phyloP scores from a whole-genome alignment of 1,140 invertebrate species.

The Rhynchophorus ferrugineus region DNA sequence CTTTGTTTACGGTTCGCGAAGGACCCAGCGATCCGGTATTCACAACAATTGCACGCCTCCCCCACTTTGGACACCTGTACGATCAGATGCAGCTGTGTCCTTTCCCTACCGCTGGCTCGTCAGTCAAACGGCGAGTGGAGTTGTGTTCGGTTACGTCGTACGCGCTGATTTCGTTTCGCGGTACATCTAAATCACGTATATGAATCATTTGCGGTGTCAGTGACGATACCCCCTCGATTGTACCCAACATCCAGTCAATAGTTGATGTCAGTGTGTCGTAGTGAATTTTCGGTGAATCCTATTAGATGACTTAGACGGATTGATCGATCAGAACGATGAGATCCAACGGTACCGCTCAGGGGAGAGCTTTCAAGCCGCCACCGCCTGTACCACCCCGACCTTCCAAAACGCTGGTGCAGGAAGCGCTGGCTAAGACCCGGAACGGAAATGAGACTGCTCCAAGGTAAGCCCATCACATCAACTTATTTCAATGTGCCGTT shows the following conservation, averaged over 20 bases:
- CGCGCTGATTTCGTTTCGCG: not conserved
- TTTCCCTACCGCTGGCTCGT: not conserved
- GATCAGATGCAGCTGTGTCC: not conserved
- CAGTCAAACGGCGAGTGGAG: too few relatives aligned
- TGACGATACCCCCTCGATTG: too few relatives aligned
- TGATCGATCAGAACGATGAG: too few relatives aligned
- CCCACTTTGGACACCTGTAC: not conserved
- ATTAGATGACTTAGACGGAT: too few relatives aligned
- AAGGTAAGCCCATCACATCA: conserved; percentile 35
- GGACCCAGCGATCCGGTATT: not conserved
- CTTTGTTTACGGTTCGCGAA: not conserved
- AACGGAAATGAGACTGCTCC: conserved; percentile 36
- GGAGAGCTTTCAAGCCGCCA: conserved; percentile 43
- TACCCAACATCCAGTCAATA: too few relatives aligned
- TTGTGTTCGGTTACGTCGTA: too few relatives aligned
- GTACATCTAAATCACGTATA: too few relatives aligned
- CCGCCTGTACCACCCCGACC: conserved; percentile 67
- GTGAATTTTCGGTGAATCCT: too few relatives aligned
- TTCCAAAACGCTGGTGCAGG: conserved; percentile 58
- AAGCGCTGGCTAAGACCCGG: conserved; percentile 56
- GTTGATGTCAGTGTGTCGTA: too few relatives aligned
- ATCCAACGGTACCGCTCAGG: conserved; percentile 23
- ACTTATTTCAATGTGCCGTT: too few relatives aligned
- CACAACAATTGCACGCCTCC: not conserved
- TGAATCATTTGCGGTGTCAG: too few relatives aligned